Conservation (phyloP, 1,140 invertebrate genomes). For the Drosophila kurseongensis region DNA sequence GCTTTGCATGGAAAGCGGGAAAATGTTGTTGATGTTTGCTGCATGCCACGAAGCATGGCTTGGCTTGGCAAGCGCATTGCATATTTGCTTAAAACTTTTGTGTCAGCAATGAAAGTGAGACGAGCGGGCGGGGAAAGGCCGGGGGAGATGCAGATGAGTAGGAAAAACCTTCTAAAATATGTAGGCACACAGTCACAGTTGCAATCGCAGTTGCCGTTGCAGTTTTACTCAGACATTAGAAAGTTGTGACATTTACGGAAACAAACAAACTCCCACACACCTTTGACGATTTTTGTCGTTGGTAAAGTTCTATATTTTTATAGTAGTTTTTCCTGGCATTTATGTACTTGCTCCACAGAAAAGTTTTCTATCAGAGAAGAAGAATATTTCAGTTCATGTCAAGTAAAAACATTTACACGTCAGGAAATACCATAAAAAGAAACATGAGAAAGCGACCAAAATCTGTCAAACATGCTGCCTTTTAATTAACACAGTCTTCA, state of each 20-base stretch:
- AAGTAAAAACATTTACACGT: constrained; percentile 45
- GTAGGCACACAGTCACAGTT: constrained; percentile 23
- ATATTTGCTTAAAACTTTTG: constrained; percentile 80
- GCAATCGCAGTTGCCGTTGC: constrained; percentile 37
- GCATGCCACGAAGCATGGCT: constrained; percentile 65
- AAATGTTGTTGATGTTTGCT: constrained; percentile 72
- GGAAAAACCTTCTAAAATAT: constrained; percentile 28
- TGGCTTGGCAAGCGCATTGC: constrained; percentile 62
- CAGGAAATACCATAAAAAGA: constrained; percentile 8
- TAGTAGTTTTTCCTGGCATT: constrained; percentile 44
- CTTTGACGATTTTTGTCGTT: constrained; percentile 46
- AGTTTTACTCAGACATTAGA: constrained; percentile 60
- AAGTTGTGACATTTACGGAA: constrained; percentile 70
- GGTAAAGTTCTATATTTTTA: constrained; percentile 39
- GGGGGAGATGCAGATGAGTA: constrained; percentile 14
- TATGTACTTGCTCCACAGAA: constrained; percentile 50
- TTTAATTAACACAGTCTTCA: constrained; percentile 70
- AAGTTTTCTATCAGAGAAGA: constrained; percentile 38
- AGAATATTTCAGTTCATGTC: constrained; percentile 68
- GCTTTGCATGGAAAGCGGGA: constrained; percentile 29
- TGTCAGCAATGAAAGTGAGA: constrained; percentile 51
- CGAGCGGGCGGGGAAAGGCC: constrained; percentile 7
- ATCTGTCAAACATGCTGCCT: constrained; percentile 21
- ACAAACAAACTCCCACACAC: constrained; percentile 48
- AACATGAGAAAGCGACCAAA: constrained; percentile 13